Base-by-base conservation (phyloP, 1,140 invertebrate species). In the Platorchestia sp. region DNA sequence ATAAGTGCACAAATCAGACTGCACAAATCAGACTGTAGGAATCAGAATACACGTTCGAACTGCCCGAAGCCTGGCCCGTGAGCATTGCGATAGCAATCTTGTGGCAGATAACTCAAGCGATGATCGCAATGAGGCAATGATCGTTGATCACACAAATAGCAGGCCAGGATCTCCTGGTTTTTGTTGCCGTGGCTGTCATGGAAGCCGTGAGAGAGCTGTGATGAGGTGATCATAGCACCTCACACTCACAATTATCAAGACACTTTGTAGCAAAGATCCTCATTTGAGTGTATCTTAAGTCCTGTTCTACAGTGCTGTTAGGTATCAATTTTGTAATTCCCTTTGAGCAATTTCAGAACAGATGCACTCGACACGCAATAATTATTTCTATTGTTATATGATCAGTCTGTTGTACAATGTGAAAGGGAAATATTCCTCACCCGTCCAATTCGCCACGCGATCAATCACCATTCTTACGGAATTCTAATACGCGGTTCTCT, bases 41-140 rank as follows among this genome's bases (percentile, higher is more conserved):
- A n/a, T n/a, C n/a, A n/a, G n/a, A n/a, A n/a, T n/a, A n/a, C n/a
- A n/a, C n/a, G n/a, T n/a, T n/a, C n/a, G n/a, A n/a, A n/a, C n/a
- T n/a, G n/a, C 6, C 47, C 19, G 6, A 19, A 51, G 47, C 47
- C 6, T 6, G 47, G 19, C 47, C 6, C 19, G 47, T 19, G 6
- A 36, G 59, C 59, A 75, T 75, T 75, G 87, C 44, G 87, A 90
- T 90, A 43, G 87, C 41, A 36, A 44, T 90, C 87, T 90, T 90
- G 19, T 0, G 27, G 19, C 41, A 5, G 87, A 90, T 90, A 90
- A 43, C 10, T 90, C 41, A 22, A 43, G 87, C 87, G 42, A 93
- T 93, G 91, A 93, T 45, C 43, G 45, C 91, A 47, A 93, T 93
- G 3, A 47, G 16, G 41, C 45, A 40, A 44, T 93, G 43, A 45